Evolutionary conservation across 2,888 invertebrate genomes (phyloP), one percentile per base, ranked within the genome.

Genomic region (Zygogramma bicolorata): DNA sequence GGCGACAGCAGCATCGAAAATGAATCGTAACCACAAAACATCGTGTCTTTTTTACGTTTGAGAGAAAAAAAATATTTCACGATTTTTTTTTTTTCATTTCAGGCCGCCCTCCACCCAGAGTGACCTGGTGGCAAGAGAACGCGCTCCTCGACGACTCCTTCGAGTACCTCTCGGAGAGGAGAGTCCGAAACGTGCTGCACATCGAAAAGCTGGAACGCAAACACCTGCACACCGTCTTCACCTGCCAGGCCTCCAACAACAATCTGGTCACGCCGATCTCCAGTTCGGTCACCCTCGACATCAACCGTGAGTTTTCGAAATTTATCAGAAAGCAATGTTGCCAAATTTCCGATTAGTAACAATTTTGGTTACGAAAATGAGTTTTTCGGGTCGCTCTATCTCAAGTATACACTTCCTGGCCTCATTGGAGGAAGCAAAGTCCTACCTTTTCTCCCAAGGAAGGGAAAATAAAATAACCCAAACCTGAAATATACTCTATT

Each of bases 71-170:
- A n/a, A n/a, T n/a, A n/a, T 42, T 1, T 31, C 1, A 10, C 13
- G 34, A 1, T 10, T 18, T 5, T 10, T 29, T 18, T 65, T 63
- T 25, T 15, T 57, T 7, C 38, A 67, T 73, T 83, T 6, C 85
- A 95, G 94, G 94, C 79, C 91, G 92, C 68, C 94, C 94, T 0
- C 89, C 91, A 18, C 94, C 94, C 0, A 89, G 91, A 4, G 92
- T 94, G 75, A 93, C 92, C 70, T 94, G 94, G 94, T 94, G 93
- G 90, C 92, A 93, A 72, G 94, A 93, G 76, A 91, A 92, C 76
- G 91, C 92, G 2, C 88, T 94, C 46, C 88, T 94, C 68, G 92
- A 92, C 83, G 93, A 94, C 81, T 91, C 90, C 38, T 93, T 90
- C 81, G 93, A 93, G 81, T 89, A 90, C 22, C 88, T 91, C 74